phyloP scores from a whole-genome alignment of 64 coral and sea anemone genomes.

The Actinia equina region DNA sequence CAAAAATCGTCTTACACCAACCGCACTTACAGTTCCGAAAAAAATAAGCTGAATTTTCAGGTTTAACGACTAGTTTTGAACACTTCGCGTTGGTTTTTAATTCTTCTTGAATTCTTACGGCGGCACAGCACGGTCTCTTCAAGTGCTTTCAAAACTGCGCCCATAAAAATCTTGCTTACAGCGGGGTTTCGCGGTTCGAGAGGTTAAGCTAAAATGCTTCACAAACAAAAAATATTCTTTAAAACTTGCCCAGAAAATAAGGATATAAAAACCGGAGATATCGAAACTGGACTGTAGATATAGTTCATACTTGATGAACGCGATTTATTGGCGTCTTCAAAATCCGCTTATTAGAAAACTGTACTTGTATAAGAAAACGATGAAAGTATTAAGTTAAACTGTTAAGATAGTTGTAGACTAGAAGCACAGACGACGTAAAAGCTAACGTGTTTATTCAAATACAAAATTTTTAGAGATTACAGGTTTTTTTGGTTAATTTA shows the following conservation, averaged over 20 bases:
- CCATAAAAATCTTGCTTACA: not conserved
- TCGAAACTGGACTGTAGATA: not conserved
- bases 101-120: not conserved
- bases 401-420: not conserved
- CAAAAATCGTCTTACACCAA: not conserved
- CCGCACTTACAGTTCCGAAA: not conserved
- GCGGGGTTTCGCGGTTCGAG: not conserved
- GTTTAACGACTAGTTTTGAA: not conserved
- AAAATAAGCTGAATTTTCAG: not conserved
- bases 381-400: not conserved
- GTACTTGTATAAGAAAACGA: not conserved
- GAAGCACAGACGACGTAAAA: not conserved
- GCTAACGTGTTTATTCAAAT: not conserved
- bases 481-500: not conserved
- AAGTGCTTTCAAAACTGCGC: not conserved
- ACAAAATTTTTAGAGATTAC: conserved; percentile 3
- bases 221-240: not conserved
- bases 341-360: not conserved
- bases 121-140: not conserved
- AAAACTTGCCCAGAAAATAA: not conserved
- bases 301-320: not conserved
- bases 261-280: not conserved
- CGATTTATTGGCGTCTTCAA: not conserved
- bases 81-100: not conserved
- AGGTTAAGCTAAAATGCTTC: not conserved